phyloP scores from a whole-genome alignment of 2,888 invertebrate species.

The Protophormia terraenovae region DNA sequence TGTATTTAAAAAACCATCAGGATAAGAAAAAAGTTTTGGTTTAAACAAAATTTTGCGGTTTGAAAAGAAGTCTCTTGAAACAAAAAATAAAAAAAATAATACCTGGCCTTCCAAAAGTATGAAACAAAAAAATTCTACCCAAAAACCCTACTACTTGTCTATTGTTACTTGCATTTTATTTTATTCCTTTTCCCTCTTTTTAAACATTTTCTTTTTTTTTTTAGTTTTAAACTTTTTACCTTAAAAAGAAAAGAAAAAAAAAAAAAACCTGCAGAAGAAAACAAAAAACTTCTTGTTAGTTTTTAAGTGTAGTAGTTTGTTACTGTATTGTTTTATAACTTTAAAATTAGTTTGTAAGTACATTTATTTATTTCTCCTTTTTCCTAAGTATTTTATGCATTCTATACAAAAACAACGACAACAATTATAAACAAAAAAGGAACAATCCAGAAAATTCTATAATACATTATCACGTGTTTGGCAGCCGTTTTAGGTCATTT shows the following conservation, averaged over 20 bases:
- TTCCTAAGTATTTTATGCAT: slow-evolving; percentile 56
- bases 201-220: slow-evolving; percentile 24
- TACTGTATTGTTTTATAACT: slow-evolving; percentile 65
- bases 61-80: slow-evolving; percentile 75
- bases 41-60: slow-evolving; percentile 69
- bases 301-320: slow-evolving; percentile 67
- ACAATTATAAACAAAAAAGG: slow-evolving; percentile 39
- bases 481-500: slow-evolving; percentile 64
- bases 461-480: slow-evolving; percentile 58
- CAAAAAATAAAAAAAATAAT: slow-evolving; percentile 55
- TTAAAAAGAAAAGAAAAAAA: neutral
- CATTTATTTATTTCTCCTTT: slow-evolving; percentile 31
- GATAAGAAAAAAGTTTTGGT: slow-evolving; percentile 49
- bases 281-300: slow-evolving; percentile 22
- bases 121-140: neutral
- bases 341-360: slow-evolving; percentile 66
- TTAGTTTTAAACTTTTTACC: slow-evolving; percentile 21
- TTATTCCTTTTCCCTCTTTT: slow-evolving; percentile 35
- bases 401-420: slow-evolving; percentile 50
- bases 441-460: slow-evolving; percentile 38
- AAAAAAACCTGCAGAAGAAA: neutral
- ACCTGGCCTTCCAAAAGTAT: slow-evolving; percentile 51
- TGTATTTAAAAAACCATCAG: slow-evolving; percentile 14
- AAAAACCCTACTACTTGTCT: slow-evolving; percentile 13
- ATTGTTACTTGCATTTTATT: slow-evolving; percentile 48